Evolutionary conservation across 1,140 invertebrate species (phyloP), one percentile per base, ranked within the genome.

Genomic region (Camponotus floridanus): DNA sequence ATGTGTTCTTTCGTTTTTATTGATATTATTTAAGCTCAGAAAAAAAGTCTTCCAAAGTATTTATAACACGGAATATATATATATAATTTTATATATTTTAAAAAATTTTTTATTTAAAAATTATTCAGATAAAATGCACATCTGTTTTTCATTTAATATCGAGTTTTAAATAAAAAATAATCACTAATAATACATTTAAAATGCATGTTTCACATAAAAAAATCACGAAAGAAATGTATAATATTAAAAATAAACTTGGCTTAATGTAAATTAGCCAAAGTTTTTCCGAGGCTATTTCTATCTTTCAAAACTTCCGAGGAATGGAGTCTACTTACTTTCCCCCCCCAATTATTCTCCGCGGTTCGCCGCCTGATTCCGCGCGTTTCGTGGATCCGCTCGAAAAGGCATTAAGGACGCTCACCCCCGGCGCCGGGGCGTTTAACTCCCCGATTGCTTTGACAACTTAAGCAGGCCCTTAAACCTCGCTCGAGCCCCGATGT

Each of bases 401-500:
- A 94, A 94, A 94, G 90, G 90, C 91, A 94, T 95, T 90, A 88
- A 86, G 86, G 83, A 76, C 71, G 61, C 65, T 88, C 81, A 88
- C 70, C 87, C 88, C 83, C 78, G 73, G 65, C 81, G 85, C 76
- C 90, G 87, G 86, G 87, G 89, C 91, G 91, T 94, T 94, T 94
- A 94, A 94, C 93, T 94, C 92, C 91, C 92, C 92, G 91, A 91
- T 86, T 90, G 91, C 92, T 95, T 95, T 94, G 94, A 94, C 94
- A 95, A 94, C 92, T 94, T 95, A 93, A 94, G 93, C 92, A 93
- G 93, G 91, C 94, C 88, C 92, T 94, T 93, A 94, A 94, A 94
- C 90, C 93, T 93, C 92, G 92, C 91, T 94, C 89, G 76, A 93
- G 91, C 91, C 92, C 71, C 90, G 91, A 89, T 93, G 93, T 94